These are phyloP conservation scores for Chamaea fasciata DNA, from an alignment of 2,113 vertebrate genomes.

Conservation along the genomic window DNA sequence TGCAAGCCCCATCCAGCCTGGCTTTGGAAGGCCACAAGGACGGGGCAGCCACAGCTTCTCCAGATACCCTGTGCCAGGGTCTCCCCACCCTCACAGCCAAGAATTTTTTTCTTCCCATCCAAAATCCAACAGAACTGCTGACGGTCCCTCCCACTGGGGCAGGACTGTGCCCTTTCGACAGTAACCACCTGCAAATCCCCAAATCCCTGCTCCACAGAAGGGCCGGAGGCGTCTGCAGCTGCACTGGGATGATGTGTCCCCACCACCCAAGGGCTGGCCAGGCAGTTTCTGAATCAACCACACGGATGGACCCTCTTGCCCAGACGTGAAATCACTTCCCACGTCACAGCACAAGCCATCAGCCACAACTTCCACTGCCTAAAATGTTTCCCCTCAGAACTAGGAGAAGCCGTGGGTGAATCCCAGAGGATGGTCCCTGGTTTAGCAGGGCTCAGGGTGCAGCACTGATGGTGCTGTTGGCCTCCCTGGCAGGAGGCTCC, in stretches of 20 bases:
- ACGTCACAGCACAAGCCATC: background rate
- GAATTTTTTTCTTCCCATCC: background rate
- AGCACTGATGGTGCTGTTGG: fast-evolving
- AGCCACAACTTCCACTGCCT: background rate
- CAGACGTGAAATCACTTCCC: background rate
- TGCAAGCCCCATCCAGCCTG: background rate
- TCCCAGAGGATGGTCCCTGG: background rate
- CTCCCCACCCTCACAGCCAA: background rate
- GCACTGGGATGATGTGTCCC: background rate
- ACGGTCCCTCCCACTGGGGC: background rate
- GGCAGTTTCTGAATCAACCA: background rate
- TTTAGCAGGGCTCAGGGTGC: fast-evolving
- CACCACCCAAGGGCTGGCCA: background rate
- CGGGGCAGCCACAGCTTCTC: background rate
- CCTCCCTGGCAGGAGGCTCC: background rate
- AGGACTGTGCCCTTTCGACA: background rate
- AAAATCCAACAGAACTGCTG: background rate
- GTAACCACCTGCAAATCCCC: background rate
- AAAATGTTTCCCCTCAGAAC: background rate
- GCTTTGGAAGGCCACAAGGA: background rate
- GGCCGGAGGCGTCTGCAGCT: background rate
- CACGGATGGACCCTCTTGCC: fast-evolving
- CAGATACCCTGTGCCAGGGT: background rate
- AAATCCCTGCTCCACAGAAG: background rate
- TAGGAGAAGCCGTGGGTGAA: fast-evolving